phyloP scores from a whole-genome alignment of 2,113 vertebrate genomes.

The Machaerirhynchus nigripectus region DNA sequence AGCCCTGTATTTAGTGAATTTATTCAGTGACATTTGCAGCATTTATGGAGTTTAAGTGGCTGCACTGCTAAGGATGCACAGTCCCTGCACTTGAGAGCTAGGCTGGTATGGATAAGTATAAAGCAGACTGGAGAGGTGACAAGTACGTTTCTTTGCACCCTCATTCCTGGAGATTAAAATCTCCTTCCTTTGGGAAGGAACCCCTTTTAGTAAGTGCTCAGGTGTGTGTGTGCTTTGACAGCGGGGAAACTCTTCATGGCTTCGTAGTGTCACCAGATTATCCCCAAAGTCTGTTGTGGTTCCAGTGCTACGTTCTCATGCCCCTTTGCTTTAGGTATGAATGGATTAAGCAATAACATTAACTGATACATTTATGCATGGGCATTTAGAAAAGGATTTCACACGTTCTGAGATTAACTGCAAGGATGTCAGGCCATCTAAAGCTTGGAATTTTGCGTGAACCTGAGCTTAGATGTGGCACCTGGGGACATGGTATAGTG shows the following conservation, averaged over 20 bases:
- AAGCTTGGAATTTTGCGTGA: neutral
- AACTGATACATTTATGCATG: neutral
- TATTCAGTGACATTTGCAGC: neutral
- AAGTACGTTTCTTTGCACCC: neutral
- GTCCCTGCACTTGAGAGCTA: neutral
- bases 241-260: neutral
- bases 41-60: neutral
- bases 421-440: neutral
- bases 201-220: neutral
- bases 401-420: neutral
- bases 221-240: neutral
- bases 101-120: neutral
- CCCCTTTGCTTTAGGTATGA: neutral
- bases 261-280: neutral
- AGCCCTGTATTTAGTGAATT: neutral
- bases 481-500: no score
- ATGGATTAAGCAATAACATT: neutral
- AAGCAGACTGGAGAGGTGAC: neutral
- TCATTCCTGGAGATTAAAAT: neutral
- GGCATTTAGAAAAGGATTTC: neutral
- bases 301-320: neutral
- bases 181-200: neutral
- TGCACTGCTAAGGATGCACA: neutral
- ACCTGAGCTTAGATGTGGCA: neutral
- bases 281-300: neutral